Evolutionary conservation across 92 coral and sea anemone species (phyloP).

Genomic region (Ricordea florida): DNA sequence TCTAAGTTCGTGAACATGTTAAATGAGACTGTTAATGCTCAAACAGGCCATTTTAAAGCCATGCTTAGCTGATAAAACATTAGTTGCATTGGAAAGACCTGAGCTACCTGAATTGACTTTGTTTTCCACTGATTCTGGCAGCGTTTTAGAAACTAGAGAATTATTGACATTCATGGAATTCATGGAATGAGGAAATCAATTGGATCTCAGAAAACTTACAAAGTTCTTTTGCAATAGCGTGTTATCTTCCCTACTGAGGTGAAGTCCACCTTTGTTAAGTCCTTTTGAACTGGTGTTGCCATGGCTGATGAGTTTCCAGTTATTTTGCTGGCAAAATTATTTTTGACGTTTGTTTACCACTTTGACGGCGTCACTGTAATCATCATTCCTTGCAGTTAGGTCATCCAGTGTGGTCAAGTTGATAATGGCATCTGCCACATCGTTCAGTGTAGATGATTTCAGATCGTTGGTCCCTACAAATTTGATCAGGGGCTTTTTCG

Average conservation of each 20-base stretch:
- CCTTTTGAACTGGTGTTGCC: conserved; percentile 30
- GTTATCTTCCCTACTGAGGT: conserved; percentile 45
- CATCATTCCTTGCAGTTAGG: conserved; percentile 28
- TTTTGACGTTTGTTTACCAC: conserved; percentile 42
- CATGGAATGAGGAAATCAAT: conserved; percentile 34
- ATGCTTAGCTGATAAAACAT: conserved; percentile 14
- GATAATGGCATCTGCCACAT: conserved; percentile 21
- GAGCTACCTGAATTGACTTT: neutral
- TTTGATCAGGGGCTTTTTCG: conserved; percentile 23
- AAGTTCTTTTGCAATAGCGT: neutral
- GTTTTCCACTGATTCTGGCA: conserved; percentile 10
- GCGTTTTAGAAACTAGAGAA: conserved; percentile 21
- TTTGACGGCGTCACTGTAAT: conserved; percentile 36
- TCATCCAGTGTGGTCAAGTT: conserved; percentile 26
- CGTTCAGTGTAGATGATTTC: conserved; percentile 18
- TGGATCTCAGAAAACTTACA: conserved; percentile 13
- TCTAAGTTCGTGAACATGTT: no score
- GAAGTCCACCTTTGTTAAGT: conserved; percentile 40
- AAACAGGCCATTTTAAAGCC: conserved; percentile 18
- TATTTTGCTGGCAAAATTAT: conserved; percentile 29
- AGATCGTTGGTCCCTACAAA: conserved; percentile 35
- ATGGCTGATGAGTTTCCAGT: conserved; percentile 26
- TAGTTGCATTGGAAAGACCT: neutral
- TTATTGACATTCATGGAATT: conserved; percentile 25
- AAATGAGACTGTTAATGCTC: conserved; percentile 14